phyloP scores from a whole-genome alignment of 2,888 invertebrate species.

The Sinelater perroti region DNA sequence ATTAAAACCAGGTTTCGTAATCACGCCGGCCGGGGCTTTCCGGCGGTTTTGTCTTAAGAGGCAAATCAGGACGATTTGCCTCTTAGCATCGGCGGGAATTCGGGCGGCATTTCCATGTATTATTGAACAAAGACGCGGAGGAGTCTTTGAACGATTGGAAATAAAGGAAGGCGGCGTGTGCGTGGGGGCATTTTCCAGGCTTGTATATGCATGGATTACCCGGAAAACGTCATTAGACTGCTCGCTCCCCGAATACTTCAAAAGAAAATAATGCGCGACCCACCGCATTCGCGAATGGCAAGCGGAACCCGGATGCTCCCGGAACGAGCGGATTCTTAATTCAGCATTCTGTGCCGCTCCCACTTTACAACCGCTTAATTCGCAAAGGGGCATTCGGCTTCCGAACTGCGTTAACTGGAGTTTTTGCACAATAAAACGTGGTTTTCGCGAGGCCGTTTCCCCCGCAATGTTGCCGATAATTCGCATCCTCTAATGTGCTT shows the following conservation, averaged over 20 bases:
- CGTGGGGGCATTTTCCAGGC: slow-evolving; percentile 33
- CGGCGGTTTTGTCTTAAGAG: neutral
- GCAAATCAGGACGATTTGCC: slow-evolving; percentile 4
- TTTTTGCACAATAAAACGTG: slow-evolving; percentile 55
- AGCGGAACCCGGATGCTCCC: slow-evolving; percentile 32
- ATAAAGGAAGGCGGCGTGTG: slow-evolving; percentile 49
- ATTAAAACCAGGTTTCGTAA: slow-evolving; percentile 14
- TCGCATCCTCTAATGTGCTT: slow-evolving; percentile 50
- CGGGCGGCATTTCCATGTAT: slow-evolving; percentile 22
- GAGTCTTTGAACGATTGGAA: slow-evolving; percentile 44
- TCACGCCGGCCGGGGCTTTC: neutral
- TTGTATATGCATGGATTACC: slow-evolving; percentile 60
- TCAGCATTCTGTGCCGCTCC: slow-evolving; percentile 30
- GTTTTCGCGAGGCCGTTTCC: slow-evolving; percentile 53
- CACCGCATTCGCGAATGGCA: slow-evolving; percentile 35
- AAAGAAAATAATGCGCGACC: slow-evolving; percentile 49
- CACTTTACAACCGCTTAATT: slow-evolving; percentile 49
- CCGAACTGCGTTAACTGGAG: slow-evolving; percentile 57
- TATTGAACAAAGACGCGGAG: slow-evolving; percentile 34
- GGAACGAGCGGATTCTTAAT: slow-evolving; percentile 17
- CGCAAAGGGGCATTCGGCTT: slow-evolving; percentile 51
- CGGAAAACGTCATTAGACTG: slow-evolving; percentile 57
- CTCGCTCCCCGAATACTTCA: slow-evolving; percentile 57
- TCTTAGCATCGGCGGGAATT: slow-evolving; percentile 1
- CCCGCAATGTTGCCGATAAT: slow-evolving; percentile 54